Evolutionary conservation across 2,113 vertebrate species (phyloP).

Genomic region (Mus musculus): GRCm39 chr6:109116501-109117000

Average conservation of each 20-base stretch:
- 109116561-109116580: background rate
- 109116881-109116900: background rate
- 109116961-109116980: background rate
- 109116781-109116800: no score
- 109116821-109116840: no score
- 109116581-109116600: background rate
- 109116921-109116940: background rate
- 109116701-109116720: no score
- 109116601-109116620: background rate
- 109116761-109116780: no score
- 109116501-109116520: background rate
- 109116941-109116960: background rate
- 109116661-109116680: background rate
- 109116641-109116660: background rate
- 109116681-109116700: no score
- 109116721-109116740: no score
- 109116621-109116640: background rate
- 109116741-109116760: no score
- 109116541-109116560: background rate
- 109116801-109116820: background rate
- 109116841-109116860: background rate
- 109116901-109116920: background rate
- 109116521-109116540: background rate
- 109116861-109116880: background rate
- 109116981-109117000: background rate